Evolutionary conservation across 2,113 vertebrate genomes (phyloP), one percentile per base, ranked within the genome.

Genomic region (Heterocephalus glaber): DNA sequence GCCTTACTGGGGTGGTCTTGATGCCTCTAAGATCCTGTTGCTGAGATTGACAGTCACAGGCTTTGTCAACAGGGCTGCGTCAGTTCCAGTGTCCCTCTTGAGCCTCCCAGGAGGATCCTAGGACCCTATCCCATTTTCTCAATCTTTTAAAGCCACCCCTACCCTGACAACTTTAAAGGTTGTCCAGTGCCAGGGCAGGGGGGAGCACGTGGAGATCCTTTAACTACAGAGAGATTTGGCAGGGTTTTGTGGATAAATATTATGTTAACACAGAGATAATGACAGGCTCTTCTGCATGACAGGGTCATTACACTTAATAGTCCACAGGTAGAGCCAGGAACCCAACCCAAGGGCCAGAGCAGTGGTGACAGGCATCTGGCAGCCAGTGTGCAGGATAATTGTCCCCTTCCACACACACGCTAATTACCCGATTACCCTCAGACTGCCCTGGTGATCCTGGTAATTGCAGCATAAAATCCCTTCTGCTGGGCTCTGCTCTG

Each of bases 251-350:
- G 95, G 93, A 91, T 88, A 96, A 98, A 96, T 97, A 84, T 96
- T 96, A 95, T 96, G 96, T 93, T 86, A 98, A 98, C 97, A 96
- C 24, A 28, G 93, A 85, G 77, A 93, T 97, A 98, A 98, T 98
- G 98, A 98, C 96, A 97, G 98, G 95, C 95, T 98, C 96, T 94
- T 97, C 95, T 93, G 93, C 85, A 96, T 97, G 97, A 96, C 96
- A 95, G 92, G 94, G 82, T 97, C 98, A 98, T 98, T 98, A 97
- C 92, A 97, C 95, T 98, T 98, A 98, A 98, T 98, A 98, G 96
- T 96, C 96, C 96, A 94, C 94, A 92, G 98, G 96, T 97, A 98
- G 98, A 98, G 98, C 97, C 96, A 70, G 38, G 47, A 96, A 97
- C 96, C 95, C 88, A 72, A 96, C 92, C 92, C 96, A 97, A 95